phyloP scores from a whole-genome alignment of 92 coral and sea anemone genomes.

The Chrysogorgia sp. region DNA sequence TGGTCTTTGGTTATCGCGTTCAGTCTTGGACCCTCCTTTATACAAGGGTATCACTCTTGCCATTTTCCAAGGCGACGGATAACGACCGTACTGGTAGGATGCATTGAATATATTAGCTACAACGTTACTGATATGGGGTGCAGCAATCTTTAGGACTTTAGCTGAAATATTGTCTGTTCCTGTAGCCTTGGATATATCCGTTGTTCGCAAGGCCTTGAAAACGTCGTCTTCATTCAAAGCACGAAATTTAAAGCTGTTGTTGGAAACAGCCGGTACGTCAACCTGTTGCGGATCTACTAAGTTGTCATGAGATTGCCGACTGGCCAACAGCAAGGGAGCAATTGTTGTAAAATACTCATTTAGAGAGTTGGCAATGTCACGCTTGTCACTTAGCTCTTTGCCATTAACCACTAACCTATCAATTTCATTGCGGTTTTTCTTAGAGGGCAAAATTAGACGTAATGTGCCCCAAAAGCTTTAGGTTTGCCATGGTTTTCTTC shows the following conservation, averaged over 20 bases:
- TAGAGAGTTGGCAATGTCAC: slow-evolving; percentile 34
- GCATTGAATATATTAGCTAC: slow-evolving; percentile 53
- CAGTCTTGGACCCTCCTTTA: slow-evolving; percentile 48
- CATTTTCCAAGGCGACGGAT: slow-evolving; percentile 35
- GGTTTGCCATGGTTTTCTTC: slow-evolving; percentile 54
- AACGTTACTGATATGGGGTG: slow-evolving; percentile 28
- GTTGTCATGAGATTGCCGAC: slow-evolving; percentile 40
- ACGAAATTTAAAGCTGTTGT: slow-evolving; percentile 26
- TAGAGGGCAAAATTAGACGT: slow-evolving; percentile 52
- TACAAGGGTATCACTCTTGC: slow-evolving; percentile 49
- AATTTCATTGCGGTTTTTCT: slow-evolving; percentile 40
- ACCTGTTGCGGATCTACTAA: slow-evolving; percentile 28
- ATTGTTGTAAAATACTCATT: slow-evolving; percentile 58
- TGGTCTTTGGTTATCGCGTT: no score
- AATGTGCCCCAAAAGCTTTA: slow-evolving; percentile 50
- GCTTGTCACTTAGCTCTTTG: slow-evolving; percentile 47
- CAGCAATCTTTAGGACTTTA: slow-evolving; percentile 44
- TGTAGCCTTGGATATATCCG: slow-evolving; percentile 49
- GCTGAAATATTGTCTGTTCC: slow-evolving; percentile 56
- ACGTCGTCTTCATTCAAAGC: slow-evolving; percentile 40
- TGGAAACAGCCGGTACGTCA: slow-evolving; percentile 13
- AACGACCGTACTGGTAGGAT: slow-evolving; percentile 42
- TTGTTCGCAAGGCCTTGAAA: slow-evolving; percentile 41
- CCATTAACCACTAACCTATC: slow-evolving; percentile 48
- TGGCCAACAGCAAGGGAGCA: slow-evolving; percentile 44